Percentiles rank a stretch among this genome's conserved stretches.
These are phyloP conservation scores for Drosophila takahashii DNA, from an alignment of 1,140 invertebrate genomes.

Conservation along the genomic window DNA sequence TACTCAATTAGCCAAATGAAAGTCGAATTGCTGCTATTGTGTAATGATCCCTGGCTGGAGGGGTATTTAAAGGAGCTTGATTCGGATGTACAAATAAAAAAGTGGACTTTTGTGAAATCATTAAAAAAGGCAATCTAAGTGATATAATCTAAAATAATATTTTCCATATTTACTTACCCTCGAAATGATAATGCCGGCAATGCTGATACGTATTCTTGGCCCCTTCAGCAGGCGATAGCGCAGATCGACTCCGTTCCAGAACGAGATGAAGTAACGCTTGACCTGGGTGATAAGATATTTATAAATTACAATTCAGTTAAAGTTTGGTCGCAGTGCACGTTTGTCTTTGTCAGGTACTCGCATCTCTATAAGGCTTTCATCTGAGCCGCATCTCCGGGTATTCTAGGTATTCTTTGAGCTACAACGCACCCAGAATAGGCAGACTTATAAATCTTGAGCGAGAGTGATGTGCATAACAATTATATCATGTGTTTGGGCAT, in stretches of 20 bases:
- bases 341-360: conserved; percentile 11
- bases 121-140: too few species aligned
- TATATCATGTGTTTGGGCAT: conserved; percentile 7
- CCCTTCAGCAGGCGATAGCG: conserved; percentile 96
- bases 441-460: conserved; percentile 51
- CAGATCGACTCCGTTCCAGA: conserved; percentile 98
- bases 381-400: conserved; percentile 36
- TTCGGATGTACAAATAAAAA: neutral
- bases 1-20: conserved; percentile 72
- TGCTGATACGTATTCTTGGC: conserved; percentile 96
- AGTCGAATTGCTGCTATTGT: conserved; percentile 31
- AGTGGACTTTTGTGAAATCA: too few species aligned
- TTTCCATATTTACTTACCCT: conserved; percentile 88
- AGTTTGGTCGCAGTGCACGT: neutral
- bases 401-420: conserved; percentile 20
- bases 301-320: neutral
- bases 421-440: conserved; percentile 56
- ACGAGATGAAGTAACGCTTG: conserved; percentile 97
- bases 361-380: conserved; percentile 50
- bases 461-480: conserved; percentile 63
- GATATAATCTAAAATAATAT: too few species aligned
- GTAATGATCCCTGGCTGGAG: conserved; percentile 11
- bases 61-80: neutral
- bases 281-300: conserved; percentile 87
- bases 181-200: conserved; percentile 98